Evolutionary conservation across 2,797 vertebrate genomes (phyloP).

Genomic region (Prionace glauca): DNA sequence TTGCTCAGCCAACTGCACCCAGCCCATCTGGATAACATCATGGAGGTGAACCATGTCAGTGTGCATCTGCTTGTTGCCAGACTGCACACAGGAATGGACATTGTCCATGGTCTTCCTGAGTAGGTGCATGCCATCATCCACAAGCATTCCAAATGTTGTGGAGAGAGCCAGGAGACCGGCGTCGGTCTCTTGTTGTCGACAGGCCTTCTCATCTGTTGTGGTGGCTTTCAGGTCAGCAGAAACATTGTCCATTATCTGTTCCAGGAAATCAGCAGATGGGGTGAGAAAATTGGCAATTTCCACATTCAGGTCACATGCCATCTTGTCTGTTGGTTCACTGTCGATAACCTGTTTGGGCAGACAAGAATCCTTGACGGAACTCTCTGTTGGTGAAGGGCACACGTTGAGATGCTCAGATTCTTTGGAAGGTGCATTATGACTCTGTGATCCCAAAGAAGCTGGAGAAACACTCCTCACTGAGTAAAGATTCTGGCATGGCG

Average conservation of each 20-base stretch:
- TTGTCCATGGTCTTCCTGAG: conserved; percentile 18
- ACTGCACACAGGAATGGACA: conserved; percentile 26
- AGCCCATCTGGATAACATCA: neutral
- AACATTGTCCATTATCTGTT: conserved; percentile 18
- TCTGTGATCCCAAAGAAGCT: neutral
- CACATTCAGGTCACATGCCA: neutral
- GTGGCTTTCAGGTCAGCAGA: neutral
- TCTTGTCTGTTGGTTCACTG: neutral
- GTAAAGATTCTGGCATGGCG: neutral
- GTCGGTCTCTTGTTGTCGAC: neutral
- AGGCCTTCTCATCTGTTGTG: neutral
- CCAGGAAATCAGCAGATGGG: neutral
- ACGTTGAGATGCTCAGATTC: neutral
- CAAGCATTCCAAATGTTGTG: neutral
- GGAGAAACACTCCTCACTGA: neutral
- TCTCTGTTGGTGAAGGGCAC: neutral
- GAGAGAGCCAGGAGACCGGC: neutral
- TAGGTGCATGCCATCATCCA: conserved; percentile 12
- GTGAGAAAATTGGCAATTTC: neutral
- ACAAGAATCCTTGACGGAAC: neutral
- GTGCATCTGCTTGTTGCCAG: conserved; percentile 32
- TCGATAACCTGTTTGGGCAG: neutral
- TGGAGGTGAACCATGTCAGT: conserved; percentile 22
- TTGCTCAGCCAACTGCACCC: conserved; percentile 15
- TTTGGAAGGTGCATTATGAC: neutral